Conservation (phyloP, 1,140 invertebrate genomes). For the Heliconius hermathena region DNA sequence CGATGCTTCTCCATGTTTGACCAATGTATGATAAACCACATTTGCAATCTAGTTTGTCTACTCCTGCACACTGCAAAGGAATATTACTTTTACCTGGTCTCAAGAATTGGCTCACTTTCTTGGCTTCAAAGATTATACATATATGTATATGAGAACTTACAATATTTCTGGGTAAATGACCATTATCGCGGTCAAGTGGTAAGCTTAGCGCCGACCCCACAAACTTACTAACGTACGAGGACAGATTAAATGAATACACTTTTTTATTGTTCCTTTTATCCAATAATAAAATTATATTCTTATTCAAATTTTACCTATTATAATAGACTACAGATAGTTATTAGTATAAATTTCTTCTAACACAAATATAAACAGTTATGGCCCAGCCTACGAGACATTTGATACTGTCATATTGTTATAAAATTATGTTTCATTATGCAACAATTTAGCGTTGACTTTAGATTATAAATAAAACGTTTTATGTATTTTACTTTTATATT, state of each 20-base stretch:
- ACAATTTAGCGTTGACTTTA: not conserved
- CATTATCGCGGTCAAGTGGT: constrained; percentile 30
- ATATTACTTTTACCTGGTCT: too few relatives aligned
- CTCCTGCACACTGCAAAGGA: too few relatives aligned
- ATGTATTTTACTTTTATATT: not conserved
- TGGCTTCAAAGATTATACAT: too few relatives aligned
- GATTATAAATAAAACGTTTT: not conserved
- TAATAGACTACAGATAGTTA: not conserved
- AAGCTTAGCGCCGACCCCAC: constrained; percentile 41
- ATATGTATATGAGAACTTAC: not conserved
- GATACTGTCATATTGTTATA: not conserved
- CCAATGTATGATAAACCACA: too few relatives aligned
- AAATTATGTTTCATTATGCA: not conserved
- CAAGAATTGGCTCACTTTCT: too few relatives aligned
- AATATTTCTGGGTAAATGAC: constrained; percentile 11
- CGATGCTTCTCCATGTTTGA: too few relatives aligned
- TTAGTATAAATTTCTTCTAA: not conserved
- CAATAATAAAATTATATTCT: not conserved
- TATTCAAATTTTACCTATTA: not conserved
- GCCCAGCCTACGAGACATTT: not conserved
- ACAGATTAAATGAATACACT: constrained; percentile 45
- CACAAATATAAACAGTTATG: not conserved
- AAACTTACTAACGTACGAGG: constrained; percentile 51
- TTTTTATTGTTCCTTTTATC: constrained; percentile 10
- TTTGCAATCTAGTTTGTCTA: too few relatives aligned